Conservation (phyloP, 2,113 vertebrate species). For the Cebus imitator region DNA sequence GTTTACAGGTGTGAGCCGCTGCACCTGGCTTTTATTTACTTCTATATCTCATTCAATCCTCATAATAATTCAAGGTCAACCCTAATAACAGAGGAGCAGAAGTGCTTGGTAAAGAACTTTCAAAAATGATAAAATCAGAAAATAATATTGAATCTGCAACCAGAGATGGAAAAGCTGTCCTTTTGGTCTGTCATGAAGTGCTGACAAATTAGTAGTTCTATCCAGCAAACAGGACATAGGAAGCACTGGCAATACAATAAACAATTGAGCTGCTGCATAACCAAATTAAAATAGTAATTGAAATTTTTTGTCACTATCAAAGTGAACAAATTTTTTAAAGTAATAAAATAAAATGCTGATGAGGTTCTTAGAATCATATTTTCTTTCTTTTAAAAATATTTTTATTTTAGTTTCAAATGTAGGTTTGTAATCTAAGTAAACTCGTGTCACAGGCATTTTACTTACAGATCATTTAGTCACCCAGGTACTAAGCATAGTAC, state of each 20-base stretch:
- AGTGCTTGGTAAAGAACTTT: background rate
- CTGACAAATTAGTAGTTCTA: background rate
- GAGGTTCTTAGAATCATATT: background rate
- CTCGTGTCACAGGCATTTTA: no score
- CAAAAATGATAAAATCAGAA: background rate
- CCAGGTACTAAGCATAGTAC: no score
- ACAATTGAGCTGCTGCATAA: background rate
- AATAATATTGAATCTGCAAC: background rate
- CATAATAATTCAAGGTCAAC: background rate
- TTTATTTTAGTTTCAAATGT: no score
- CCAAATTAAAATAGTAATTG: constrained; percentile 1
- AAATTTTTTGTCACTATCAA: background rate
- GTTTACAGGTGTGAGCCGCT: no score
- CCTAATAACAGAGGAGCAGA: background rate
- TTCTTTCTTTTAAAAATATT: no score
- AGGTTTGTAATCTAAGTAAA: no score
- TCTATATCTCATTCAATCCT: background rate
- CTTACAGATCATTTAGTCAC: no score
- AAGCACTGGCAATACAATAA: background rate
- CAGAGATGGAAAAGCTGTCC: background rate
- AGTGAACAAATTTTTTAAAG: background rate
- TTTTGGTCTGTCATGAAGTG: background rate
- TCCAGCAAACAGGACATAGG: background rate
- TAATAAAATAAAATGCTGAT: background rate
- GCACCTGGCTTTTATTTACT: no score